Percentiles rank a stretch among this genome's conserved stretches.
phyloP scores from a whole-genome alignment of 1,140 invertebrate genomes.

The Lepidotrigona ventralis region DNA sequence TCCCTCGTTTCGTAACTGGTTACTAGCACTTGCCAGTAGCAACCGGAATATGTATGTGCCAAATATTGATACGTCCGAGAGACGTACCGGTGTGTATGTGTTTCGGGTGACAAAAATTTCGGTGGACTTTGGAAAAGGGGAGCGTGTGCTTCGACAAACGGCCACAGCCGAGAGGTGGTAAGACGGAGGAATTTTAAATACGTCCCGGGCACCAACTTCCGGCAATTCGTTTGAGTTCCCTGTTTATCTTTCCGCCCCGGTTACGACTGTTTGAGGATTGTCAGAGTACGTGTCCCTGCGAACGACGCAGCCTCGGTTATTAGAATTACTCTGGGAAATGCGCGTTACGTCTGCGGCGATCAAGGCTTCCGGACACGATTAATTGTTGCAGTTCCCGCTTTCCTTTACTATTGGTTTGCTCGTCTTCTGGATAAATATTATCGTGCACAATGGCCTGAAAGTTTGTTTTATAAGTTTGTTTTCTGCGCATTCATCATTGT shows the following conservation, averaged over 20 bases:
- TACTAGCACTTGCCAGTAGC: conserved; percentile 7
- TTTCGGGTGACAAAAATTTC: conserved; percentile 51
- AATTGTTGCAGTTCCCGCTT: neutral
- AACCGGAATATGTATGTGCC: conserved; percentile 62
- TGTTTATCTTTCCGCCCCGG: conserved; percentile 27
- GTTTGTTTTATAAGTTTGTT: too few species aligned
- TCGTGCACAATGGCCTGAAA: too few species aligned
- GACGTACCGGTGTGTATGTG: conserved; percentile 9
- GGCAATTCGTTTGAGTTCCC: conserved; percentile 38
- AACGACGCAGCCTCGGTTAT: neutral
- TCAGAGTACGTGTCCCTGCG: conserved; percentile 14
- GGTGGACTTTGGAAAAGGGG: conserved; percentile 5
- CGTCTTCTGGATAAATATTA: too few species aligned
- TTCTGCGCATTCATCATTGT: neutral
- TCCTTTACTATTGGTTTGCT: neutral
- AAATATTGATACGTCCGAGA: conserved; percentile 59
- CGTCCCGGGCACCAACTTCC: neutral
- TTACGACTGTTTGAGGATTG: conserved; percentile 21
- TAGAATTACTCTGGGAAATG: conserved; percentile 9
- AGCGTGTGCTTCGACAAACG: neutral
- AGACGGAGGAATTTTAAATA: conserved; percentile 40
- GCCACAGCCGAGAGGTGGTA: neutral
- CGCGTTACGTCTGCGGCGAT: neutral
- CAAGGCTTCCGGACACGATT: neutral
- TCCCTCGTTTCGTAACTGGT: conserved; percentile 44